Evolutionary conservation across 1,140 invertebrate species (phyloP), one percentile per base, ranked within the genome.

Genomic region (Drosophila kikkawai): DNA sequence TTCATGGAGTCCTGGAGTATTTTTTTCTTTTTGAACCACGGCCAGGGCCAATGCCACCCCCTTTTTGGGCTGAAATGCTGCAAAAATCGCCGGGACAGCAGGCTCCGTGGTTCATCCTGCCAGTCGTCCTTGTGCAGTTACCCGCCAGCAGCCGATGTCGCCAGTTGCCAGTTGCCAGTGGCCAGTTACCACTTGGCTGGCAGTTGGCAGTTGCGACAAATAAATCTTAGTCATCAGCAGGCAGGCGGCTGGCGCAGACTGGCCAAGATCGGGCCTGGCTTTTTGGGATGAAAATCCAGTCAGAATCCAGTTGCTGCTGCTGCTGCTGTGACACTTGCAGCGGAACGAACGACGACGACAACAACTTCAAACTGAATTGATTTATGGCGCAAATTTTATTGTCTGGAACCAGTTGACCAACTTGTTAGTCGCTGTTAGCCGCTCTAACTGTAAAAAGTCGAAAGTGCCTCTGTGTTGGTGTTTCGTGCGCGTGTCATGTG

Each of bases 31-130:
- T 48, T 60, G 22, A 56, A 65, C 73, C 84, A 91, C 63, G 65
- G 82, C 86, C 86, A 91, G 50, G 84, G 80, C 80, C 84, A 90
- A 85, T 90, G 80, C 85, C 84, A 90, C 82, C 86, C 85, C 71
- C 79, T 81, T 69, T 59, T 47, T 37, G 65, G 37, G 59, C n/a
- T 58, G 65, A 29, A 67, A 55, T 66, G 65, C 68, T 53, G 75
- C 50, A 37, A 42, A 67, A 67, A 67, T 70, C 39, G 67, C 47
- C 67, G 63, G 67, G 64, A 70, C 90, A 91, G 90, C 90, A 91
- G 90, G 90, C 90, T 91, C 90, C 90, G 80, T 91, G 90, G 90
- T 90, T 91, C 84, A 91, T 91, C 90, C 90, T 91, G 90, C 65
- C 85, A 66, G 78, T 75, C 87, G 90, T 77, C 90, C 90, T 91